These are phyloP conservation scores for Psococerastis gibbosa DNA, from an alignment of 2,888 invertebrate species.

Conservation along the genomic window DNA sequence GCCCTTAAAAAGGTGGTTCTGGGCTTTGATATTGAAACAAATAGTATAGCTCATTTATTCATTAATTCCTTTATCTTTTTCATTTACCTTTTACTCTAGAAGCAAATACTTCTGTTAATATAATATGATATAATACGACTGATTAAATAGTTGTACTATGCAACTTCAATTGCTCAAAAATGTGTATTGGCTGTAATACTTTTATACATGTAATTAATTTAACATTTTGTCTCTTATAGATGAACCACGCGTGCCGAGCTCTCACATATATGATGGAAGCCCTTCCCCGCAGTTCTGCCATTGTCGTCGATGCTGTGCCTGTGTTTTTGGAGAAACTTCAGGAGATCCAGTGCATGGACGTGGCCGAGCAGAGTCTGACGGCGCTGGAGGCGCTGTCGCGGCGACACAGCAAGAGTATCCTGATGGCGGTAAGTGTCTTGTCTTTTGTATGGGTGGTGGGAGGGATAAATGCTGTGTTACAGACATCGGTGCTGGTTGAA, in stretches of 20 bases:
- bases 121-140: too few relatives aligned
- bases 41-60: too few relatives aligned
- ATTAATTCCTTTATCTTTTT: too few relatives aligned
- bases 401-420: constrained; percentile 87
- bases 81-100: too few relatives aligned
- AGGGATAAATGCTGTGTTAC: not conserved
- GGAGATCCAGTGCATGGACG: constrained; percentile 98
- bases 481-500: not conserved
- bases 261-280: constrained; percentile 99
- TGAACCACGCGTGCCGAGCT: constrained; percentile 97
- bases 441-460: not conserved
- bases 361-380: constrained; percentile 94
- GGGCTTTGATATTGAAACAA: too few relatives aligned
- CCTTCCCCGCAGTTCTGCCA: constrained; percentile 83
- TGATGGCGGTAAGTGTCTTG: constrained; percentile 54
- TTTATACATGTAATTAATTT: too few relatives aligned
- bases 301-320: constrained; percentile 93
- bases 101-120: too few relatives aligned
- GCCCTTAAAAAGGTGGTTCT: too few relatives aligned
- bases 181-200: too few relatives aligned
- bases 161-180: too few relatives aligned
- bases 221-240: constrained; percentile 36
- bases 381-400: constrained; percentile 94
- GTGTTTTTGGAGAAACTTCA: constrained; percentile 92
- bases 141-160: too few relatives aligned